Evolutionary conservation across 2,888 invertebrate species (phyloP).

Genomic region (Theodoxus fluviatilis): DNA sequence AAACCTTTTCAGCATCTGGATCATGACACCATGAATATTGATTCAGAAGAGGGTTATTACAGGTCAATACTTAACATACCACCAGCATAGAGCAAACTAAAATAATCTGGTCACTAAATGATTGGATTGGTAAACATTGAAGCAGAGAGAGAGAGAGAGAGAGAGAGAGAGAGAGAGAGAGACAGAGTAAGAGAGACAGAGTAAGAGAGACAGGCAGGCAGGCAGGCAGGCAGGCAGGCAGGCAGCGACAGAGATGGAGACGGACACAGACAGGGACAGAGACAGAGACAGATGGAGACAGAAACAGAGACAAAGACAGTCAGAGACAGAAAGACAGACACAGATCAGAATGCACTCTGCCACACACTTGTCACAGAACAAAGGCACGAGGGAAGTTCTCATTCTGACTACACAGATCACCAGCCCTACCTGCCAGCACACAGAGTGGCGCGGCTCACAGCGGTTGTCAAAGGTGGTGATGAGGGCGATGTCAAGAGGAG

Average conservation of each 20-base stretch:
- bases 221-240: constrained; percentile 1
- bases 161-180: too few species aligned
- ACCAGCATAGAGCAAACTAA: neutral
- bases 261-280: neutral
- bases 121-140: constrained; percentile 13
- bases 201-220: constrained; percentile 16
- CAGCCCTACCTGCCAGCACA: constrained; percentile 53
- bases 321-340: too few species aligned
- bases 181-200: constrained; percentile 22
- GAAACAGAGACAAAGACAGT: neutral
- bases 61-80: neutral
- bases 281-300: neutral
- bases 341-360: too few species aligned
- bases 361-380: too few species aligned
- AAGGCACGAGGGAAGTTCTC: too few species aligned
- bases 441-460: constrained; percentile 44
- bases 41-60: neutral
- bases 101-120: neutral
- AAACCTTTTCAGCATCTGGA: too few species aligned
- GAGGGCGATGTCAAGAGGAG: constrained; percentile 49
- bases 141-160: constrained; percentile 25
- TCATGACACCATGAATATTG: too few species aligned
- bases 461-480: constrained; percentile 51
- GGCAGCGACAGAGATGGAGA: constrained; percentile 18
- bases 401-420: too few species aligned